Conservation (phyloP, 2,888 invertebrate species). For the Drosophila borborema region DNA sequence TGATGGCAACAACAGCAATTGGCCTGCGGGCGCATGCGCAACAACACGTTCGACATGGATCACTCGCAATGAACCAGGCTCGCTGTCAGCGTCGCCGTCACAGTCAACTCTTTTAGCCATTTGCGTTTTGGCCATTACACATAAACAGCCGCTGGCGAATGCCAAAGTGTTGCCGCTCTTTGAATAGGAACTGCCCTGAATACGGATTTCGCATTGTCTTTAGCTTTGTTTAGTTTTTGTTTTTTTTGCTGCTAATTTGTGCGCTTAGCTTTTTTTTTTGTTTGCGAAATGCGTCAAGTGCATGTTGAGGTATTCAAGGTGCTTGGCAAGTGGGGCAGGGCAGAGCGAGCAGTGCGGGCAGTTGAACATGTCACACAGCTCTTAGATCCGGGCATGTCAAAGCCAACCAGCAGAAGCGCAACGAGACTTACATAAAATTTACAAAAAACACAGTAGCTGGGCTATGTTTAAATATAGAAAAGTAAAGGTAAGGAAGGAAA, state of each 20-base stretch:
- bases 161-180: slow-evolving; percentile 70
- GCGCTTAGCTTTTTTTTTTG: slow-evolving; percentile 47
- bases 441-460: neutral
- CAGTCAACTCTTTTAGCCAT: slow-evolving; percentile 63
- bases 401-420: slow-evolving; percentile 2
- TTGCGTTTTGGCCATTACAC: slow-evolving; percentile 74
- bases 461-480: neutral
- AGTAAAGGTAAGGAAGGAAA: slow-evolving; percentile 7
- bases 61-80: slow-evolving; percentile 45
- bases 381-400: slow-evolving; percentile 47
- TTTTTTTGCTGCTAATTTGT: slow-evolving; percentile 65
- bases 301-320: slow-evolving; percentile 27
- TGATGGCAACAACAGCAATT: slow-evolving; percentile 51
- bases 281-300: slow-evolving; percentile 55
- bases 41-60: slow-evolving; percentile 76
- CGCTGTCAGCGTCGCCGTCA: slow-evolving; percentile 10
- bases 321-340: slow-evolving; percentile 5
- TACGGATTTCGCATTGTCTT: slow-evolving; percentile 76
- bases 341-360: neutral
- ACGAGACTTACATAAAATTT: neutral
- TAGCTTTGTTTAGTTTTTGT: neutral
- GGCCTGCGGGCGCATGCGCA: slow-evolving; percentile 74
- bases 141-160: slow-evolving; percentile 70
- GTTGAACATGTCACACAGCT: slow-evolving; percentile 36
- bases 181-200: slow-evolving; percentile 78